Base-by-base conservation (phyloP, 2,113 vertebrate species). In the Pterophyllum scalare region DNA sequence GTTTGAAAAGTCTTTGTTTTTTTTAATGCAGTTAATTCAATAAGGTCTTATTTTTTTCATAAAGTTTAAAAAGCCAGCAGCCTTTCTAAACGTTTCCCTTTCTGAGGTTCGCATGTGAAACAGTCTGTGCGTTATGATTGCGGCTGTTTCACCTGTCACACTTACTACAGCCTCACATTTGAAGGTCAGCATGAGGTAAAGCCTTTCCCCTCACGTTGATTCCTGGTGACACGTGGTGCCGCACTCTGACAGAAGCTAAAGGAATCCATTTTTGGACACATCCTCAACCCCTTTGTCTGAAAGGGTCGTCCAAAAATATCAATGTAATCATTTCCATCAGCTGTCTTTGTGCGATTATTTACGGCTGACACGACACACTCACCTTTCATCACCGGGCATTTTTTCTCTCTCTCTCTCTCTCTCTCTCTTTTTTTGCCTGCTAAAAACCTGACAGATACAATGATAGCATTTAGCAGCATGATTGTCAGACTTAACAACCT, bases 131-230 rank as follows among this genome's bases (percentile, higher is more conserved):
- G 82, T 74, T 54, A 52, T 88, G 90, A 75, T 5, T 67, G 70
- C 3, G 40, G 61, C 24, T 14, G 57, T n/a, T 91, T 92, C 92
- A 93, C 87, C 91, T 76, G 92, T 91, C 92, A 91, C 77, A 79
- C 79, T 83, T 86, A 75, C 82, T 75, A 26, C 64, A 35, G 83
- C 82, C 82, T 87, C 90, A 86, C 77, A 87, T 91, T 85, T 74
- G 80, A 84, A 92, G 91, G 90, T 91, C 89, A 86, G 84, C 6
- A 75, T 80, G 77, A 86, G 87, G 90, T 89, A 88, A 89, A 91
- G 90, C 79, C 83, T 88, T 85, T 54, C 77, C 65, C 89, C 91
- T 90, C 60, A 79, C 8, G 57, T 5, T 87, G 83, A 91, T 89
- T 89, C 84, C 74, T 4, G 60, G 75, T 84, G 88, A 92, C 90